Base-by-base conservation (phyloP, 1,140 invertebrate genomes). In the Mycetomoellerius zeteki region DNA sequence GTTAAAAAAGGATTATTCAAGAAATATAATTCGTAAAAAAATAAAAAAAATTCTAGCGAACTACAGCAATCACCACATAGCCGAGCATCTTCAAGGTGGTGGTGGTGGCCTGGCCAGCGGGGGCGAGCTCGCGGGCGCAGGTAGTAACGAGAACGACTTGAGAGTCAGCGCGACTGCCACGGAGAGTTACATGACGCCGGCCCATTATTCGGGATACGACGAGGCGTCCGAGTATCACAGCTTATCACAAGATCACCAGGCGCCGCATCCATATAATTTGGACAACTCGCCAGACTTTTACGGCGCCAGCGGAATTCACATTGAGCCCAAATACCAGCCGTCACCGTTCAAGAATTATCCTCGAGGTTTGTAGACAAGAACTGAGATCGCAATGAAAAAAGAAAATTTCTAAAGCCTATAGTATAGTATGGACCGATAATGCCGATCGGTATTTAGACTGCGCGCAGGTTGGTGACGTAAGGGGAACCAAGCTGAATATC, bases 251-350 rank as follows among this genome's bases (percentile, higher is more conserved):
- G 94, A 95, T 75, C 96, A 97, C 88, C 96, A 96, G 90, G 94
- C 93, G 82, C 93, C 95, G 76, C 94, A 96, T 91, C 92, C 95
- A 58, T 96, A 96, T 89, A 96, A 95, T 86, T 93, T 96, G 86
- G 97, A 98, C 76, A 96, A 96, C 89, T 97, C 97, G 90, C 97
- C 97, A 62, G 97, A 98, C 91, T 98, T 98, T 91, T 98, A 98
- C 88, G 95, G 96, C 89, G 90, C 95, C 67, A 95, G 93, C 76
- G 94, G 94, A 50, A 96, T 97, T 67, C 96, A 96, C 71, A 95
- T 97, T 89, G 97, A 97, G 92, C 95, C 96, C 86, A 97, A 97
- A 91, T 97, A 97, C 93, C 96, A 97, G 91, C 96, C 96, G 14
- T 96, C 96, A 90, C 95, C 96, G 60, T 96, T 96, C 91, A 97